Evolutionary conservation across 2,113 vertebrate genomes (phyloP).

Genomic region (Misgurnus anguillicaudatus): DNA sequence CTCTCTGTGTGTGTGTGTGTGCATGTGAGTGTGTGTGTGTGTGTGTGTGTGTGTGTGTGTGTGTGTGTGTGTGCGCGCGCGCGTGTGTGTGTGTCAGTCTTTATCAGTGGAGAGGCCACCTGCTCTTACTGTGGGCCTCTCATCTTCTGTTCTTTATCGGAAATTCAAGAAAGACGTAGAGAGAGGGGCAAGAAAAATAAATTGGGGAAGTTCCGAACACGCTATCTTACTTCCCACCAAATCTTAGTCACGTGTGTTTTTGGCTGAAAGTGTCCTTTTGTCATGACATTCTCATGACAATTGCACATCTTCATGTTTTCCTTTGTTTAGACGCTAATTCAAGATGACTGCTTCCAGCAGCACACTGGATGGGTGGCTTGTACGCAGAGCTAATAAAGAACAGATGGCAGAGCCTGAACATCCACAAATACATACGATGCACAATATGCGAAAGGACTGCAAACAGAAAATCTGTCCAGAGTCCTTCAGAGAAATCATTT

Average conservation of each 20-base stretch:
- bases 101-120: constrained; percentile 25
- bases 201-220: background rate
- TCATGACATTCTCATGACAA: background rate
- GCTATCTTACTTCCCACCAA: background rate
- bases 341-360: constrained; percentile 35
- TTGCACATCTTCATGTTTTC: background rate
- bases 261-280: background rate
- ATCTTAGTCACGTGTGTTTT: too few relatives aligned
- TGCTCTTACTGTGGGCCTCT: constrained; percentile 29
- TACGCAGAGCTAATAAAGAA: constrained; percentile 34
- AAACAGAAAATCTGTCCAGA: background rate
- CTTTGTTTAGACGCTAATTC: constrained; percentile 20
- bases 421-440: background rate
- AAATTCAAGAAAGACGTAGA: constrained; percentile 17
- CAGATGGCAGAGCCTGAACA: constrained; percentile 37
- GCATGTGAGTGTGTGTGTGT: too few relatives aligned
- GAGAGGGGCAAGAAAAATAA: background rate
- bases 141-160: constrained; percentile 14
- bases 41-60: too few relatives aligned
- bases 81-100: constrained; percentile 30
- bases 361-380: constrained; percentile 18
- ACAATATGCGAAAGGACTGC: background rate
- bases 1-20: too few relatives aligned
- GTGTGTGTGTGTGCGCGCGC: background rate
- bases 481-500: too few relatives aligned